Base-by-base conservation (phyloP, 35 echinoderm and acorn worm species). In the Stichopus chloronotus region DNA sequence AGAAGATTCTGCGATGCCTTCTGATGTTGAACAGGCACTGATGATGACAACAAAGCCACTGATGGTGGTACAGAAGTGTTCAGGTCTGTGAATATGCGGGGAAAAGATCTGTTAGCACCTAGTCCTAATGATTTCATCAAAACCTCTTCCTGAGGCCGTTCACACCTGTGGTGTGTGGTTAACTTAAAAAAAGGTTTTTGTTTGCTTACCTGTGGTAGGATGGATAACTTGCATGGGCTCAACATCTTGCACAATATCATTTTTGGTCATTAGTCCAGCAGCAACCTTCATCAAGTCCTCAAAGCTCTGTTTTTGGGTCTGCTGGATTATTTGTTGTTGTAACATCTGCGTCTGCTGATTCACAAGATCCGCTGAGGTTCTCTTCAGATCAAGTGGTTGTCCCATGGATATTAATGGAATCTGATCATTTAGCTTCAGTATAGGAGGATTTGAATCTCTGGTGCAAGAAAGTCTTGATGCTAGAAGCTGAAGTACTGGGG, bases 31-130 rank as follows among this genome's bases (percentile, higher is more conserved):
- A 89, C 59, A 53, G 16, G 22, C 11, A 53, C 23, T 21, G 43
- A 59, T 72, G 87, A 72, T 89, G 65, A 72, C 52, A 72, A 65
- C 87, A 89, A 72, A 61, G 59, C 65, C 87, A 71, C 71, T 72
- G 65, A 89, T 71, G 87, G 65, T 54, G 59, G 57, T 30, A 61
- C 14, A 30, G 87, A 63, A 52, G 53, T 23, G 59, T 71, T 89
- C 87, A 89, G 59, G 87, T 72, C 87, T 89, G 87, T 89, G 25
- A 72, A 89, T 89, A 89, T 89, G 87, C 16, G 87, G 87, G 87
- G 87, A 89, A 89, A 89, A 83, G 52, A 83, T 83, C 30, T 6
- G 25, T 83, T 83, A 83, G 80, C 80, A 83, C 69, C 55, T 83
- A 57, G 43, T 5, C 80, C 80, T 57, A 83, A 83, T 81, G 78